These are phyloP conservation scores for Rhinichthys osculus DNA, from an alignment of 2,797 vertebrate species.

Conservation along the genomic window DNA sequence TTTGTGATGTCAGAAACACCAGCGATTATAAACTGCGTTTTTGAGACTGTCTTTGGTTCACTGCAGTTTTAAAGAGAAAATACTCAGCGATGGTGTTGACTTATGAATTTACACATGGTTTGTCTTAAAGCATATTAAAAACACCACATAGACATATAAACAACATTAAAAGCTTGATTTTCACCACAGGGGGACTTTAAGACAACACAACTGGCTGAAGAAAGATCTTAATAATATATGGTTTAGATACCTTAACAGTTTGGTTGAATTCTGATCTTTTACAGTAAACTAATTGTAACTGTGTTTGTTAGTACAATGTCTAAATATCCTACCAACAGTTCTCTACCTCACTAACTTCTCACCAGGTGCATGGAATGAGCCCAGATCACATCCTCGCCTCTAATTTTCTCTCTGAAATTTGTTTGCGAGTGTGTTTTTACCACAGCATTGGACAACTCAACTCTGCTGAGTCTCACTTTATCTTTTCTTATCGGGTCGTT, in stretches of 20 bases:
- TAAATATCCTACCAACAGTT: conserved; percentile 23
- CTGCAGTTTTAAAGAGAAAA: no score
- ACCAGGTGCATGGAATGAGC: conserved; percentile 54
- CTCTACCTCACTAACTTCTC: conserved; percentile 61
- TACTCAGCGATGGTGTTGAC: no score
- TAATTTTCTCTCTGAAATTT: conserved; percentile 20
- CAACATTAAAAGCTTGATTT: no score
- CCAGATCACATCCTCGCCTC: conserved; percentile 38
- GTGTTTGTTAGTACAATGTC: background rate
- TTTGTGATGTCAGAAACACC: no score
- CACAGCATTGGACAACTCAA: conserved; percentile 74
- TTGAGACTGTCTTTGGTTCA: no score
- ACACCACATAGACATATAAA: no score
- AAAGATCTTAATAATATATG: background rate
- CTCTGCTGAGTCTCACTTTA: conserved; percentile 37
- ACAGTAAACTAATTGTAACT: conserved; percentile 12
- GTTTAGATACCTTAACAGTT: conserved; percentile 4
- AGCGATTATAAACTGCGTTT: no score
- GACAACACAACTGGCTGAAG: background rate
- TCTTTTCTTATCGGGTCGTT: conserved; percentile 1
- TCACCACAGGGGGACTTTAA: no score
- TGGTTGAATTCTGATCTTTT: conserved; percentile 5
- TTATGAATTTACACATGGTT: no score
- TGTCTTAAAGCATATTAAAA: no score
- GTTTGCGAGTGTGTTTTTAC: conserved; percentile 65